Evolutionary conservation across 2,113 vertebrate genomes (phyloP).

Genomic region (Datnioides undecimradiatus): DNA sequence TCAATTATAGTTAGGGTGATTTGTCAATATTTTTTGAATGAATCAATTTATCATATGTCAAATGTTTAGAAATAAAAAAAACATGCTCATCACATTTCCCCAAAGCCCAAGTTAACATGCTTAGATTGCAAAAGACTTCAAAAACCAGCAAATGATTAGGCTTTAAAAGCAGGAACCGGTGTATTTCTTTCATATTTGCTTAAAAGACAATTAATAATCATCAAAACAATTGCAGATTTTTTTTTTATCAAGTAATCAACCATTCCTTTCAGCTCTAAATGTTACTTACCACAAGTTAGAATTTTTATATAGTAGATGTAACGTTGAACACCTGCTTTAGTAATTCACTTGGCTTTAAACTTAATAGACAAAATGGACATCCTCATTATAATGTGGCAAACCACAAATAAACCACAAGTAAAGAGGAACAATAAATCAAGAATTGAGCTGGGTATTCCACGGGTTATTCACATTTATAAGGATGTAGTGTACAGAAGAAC

Average conservation of each 20-base stretch:
- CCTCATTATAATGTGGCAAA: slow-evolving; percentile 3
- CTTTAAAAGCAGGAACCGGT: background rate
- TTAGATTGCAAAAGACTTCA: background rate
- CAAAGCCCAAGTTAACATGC: background rate
- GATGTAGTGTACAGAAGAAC: background rate
- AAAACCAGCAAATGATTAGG: background rate
- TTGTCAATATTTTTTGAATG: too few species aligned
- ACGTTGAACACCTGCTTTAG: background rate
- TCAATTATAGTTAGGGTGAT: background rate
- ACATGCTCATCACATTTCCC: background rate
- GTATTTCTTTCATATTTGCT: background rate
- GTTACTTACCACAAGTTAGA: background rate
- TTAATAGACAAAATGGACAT: background rate
- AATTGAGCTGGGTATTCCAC: background rate
- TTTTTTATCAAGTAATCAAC: background rate
- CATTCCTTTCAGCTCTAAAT: background rate
- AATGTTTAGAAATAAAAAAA: background rate
- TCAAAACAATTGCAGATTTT: background rate
- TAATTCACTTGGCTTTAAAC: slow-evolving; percentile 1
- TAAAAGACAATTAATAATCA: background rate
- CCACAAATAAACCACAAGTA: background rate
- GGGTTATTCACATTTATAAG: background rate
- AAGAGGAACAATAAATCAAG: slow-evolving; percentile 5
- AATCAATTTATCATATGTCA: too few species aligned
- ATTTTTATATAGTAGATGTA: background rate